A percentile compares a stretch with the other conserved stretches of the same genome.
phyloP scores from a whole-genome alignment of 2,113 vertebrate genomes.

The Corythoichthys intestinalis region DNA sequence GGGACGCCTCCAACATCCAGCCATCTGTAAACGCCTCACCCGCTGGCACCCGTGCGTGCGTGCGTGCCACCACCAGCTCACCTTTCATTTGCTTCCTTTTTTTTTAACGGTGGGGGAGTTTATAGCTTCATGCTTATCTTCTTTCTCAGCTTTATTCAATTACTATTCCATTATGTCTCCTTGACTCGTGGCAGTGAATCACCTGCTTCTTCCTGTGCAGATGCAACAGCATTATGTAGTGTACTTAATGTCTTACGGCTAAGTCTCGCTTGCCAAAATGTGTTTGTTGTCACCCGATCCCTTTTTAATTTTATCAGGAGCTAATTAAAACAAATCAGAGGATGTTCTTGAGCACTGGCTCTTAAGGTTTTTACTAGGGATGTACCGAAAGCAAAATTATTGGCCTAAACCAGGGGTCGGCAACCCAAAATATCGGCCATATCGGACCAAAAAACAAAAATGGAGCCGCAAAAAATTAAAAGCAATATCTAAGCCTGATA shows the following conservation, averaged over 20 bases:
- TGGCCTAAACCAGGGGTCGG: too few relatives aligned
- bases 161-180: constrained; percentile 21
- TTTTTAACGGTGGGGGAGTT: not conserved
- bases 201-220: constrained; percentile 29
- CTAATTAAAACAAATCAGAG: not conserved
- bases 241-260: constrained; percentile 5
- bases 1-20: constrained; percentile 55
- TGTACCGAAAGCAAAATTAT: too few relatives aligned
- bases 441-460: too few relatives aligned
- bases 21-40: constrained; percentile 59
- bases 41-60: constrained; percentile 21
- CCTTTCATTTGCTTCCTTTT: constrained; percentile 35
- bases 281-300: constrained; percentile 18
- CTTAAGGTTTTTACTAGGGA: not conserved
- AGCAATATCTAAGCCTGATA: too few relatives aligned
- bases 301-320: not conserved
- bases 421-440: too few relatives aligned
- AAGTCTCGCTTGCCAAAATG: constrained; percentile 41
- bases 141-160: constrained; percentile 19
- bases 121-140: constrained; percentile 12
- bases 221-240: constrained; percentile 15
- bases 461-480: too few relatives aligned
- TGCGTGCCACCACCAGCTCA: constrained; percentile 17
- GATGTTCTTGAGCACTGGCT: not conserved
- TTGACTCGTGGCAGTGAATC: constrained; percentile 20